Evolutionary conservation across 2,888 invertebrate species (phyloP), one percentile per base, ranked within the genome.

Genomic region (Agonopterix arenella): DNA sequence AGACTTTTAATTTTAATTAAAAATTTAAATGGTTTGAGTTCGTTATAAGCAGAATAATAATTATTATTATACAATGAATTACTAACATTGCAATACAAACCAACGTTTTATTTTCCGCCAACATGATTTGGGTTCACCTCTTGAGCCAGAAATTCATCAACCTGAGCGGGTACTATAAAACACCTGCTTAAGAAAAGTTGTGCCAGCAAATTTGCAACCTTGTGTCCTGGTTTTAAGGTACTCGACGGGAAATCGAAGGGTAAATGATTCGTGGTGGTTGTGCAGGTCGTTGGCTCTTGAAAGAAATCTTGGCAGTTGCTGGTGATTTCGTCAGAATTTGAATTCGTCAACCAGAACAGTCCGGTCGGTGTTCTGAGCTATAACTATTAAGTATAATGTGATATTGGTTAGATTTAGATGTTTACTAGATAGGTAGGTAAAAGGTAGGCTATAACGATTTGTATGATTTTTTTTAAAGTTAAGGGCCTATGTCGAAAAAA

Each of bases 291-390:
- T 85, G 85, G 72, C 85, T 79, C 78, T 76, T 70, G 62, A 74
- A 80, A 81, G 76, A 82, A 82, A 84, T 81, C 80, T 85, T 85
- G 84, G 84, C 84, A 85, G 70, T 70, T 62, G 70, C 63, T 68
- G 56, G 62, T 69, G 76, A 77, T 83, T 84, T 83, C 84, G 80
- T 82, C 82, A 84, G 76, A 75, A 70, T 67, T 66, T 73, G 76
- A 76, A 77, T 79, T 77, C 73, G 81, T 82, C 77, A 79, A 78
- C 76, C 77, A 76, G 74, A 81, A 79, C 76, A 62, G 48, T 54
- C 44, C 51, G 55, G 48, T 49, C 52, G 52, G 48, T 52, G 44
- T n/a, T 40, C 40, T 40, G 10, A 40, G 9, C 10, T 40, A n/a
- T 4, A 18, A 18, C 18, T 4, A 18, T 4, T 2, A 4, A 18